These are phyloP conservation scores for Pentamera pediparva DNA, from an alignment of 53 echinoderm and acorn worm genomes.

Conservation along the genomic window DNA sequence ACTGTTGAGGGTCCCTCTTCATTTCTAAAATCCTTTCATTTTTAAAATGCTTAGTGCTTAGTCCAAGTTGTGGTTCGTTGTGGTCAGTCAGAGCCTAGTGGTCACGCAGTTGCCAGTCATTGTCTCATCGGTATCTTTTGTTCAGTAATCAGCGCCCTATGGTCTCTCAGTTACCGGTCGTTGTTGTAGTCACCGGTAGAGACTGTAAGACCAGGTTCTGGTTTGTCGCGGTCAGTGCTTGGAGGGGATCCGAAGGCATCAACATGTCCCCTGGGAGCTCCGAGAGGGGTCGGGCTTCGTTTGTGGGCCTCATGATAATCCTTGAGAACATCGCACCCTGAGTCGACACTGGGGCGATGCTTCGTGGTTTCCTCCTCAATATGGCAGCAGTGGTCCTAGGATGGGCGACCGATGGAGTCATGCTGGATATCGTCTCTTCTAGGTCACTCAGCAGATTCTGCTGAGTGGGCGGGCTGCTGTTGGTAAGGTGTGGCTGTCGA, in stretches of 20 bases:
- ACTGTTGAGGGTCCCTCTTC: too few species aligned
- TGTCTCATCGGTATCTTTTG: too few species aligned
- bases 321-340: background rate
- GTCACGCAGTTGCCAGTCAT: too few species aligned
- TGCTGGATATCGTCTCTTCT: slow-evolving; percentile 4
- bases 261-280: slow-evolving; percentile 51
- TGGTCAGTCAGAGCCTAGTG: too few species aligned
- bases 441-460: slow-evolving; percentile 16
- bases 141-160: too few species aligned
- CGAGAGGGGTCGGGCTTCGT: background rate
- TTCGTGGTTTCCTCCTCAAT: slow-evolving; percentile 15
- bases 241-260: slow-evolving; percentile 58
- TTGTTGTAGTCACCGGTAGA: slow-evolving; percentile 36
- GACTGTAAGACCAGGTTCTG: slow-evolving; percentile 45
- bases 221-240: slow-evolving; percentile 35
- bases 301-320: background rate
- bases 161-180: background rate
- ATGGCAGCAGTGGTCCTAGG: slow-evolving; percentile 9
- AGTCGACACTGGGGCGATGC: background rate
- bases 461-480: too few species aligned
- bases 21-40: too few species aligned
- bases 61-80: too few species aligned
- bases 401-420: background rate
- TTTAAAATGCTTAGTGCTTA: too few species aligned
- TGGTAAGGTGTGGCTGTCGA: background rate